These are phyloP conservation scores for Drosophila sulfurigaster DNA, from an alignment of 1,140 invertebrate genomes.

Conservation along the genomic window DNA sequence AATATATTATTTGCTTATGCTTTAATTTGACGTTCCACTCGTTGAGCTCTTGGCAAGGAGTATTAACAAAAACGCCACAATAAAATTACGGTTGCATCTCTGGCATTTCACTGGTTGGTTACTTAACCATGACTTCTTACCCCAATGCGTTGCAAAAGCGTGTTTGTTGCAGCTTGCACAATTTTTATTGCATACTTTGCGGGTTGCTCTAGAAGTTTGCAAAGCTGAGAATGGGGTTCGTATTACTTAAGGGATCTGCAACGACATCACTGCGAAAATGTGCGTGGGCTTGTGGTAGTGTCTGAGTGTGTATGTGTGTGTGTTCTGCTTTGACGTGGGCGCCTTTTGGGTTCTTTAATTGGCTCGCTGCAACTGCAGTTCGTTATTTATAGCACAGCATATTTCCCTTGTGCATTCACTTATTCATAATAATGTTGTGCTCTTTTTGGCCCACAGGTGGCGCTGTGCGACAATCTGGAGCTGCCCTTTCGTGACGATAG, in stretches of 20 bases:
- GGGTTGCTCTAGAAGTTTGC: background rate
- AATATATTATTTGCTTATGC: background rate
- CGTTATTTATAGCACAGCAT: conserved; percentile 86
- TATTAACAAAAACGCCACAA: conserved; percentile 20
- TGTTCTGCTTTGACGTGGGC: conserved; percentile 10
- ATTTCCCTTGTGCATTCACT: conserved; percentile 87
- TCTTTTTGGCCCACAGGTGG: conserved; percentile 87
- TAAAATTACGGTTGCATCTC: conserved; percentile 26
- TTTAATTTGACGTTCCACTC: conserved; percentile 15
- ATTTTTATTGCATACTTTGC: conserved; percentile 51
- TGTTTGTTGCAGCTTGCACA: conserved; percentile 22
- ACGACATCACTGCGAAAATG: conserved; percentile 9
- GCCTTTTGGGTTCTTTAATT: conserved; percentile 53
- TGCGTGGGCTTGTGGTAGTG: background rate
- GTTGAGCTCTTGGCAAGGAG: conserved; percentile 6
- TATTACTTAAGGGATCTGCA: conserved; percentile 33
- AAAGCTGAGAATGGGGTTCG: background rate
- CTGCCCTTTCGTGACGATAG: conserved; percentile 96
- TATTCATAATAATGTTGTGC: conserved; percentile 16
- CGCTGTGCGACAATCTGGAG: conserved; percentile 94
- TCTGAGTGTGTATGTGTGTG: background rate
- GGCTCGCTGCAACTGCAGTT: conserved; percentile 87
- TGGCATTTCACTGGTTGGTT: conserved; percentile 25
- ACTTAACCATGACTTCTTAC: conserved; percentile 37
- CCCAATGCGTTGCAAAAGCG: background rate